Conservation (phyloP, 1,140 invertebrate species). For the Caenorhabditis tropicalis region DNA sequence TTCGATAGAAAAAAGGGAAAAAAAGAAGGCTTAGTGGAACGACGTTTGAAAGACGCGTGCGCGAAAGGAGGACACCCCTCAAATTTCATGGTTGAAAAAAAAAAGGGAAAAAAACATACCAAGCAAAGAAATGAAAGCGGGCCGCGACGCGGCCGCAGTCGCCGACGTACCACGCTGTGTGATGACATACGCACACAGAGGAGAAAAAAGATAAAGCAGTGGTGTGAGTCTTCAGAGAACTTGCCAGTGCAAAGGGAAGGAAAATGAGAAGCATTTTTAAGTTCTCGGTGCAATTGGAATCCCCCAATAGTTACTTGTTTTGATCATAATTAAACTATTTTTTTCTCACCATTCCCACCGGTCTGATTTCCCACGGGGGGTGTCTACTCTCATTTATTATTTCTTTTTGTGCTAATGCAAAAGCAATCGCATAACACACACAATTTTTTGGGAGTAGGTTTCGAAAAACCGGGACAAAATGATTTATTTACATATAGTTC, state of each 20-base stretch:
- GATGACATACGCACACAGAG: constrained; percentile 30
- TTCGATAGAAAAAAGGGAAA: not conserved
- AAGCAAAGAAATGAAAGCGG: not conserved
- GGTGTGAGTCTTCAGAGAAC: constrained; percentile 4
- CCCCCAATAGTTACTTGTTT: no score
- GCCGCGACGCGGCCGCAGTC: constrained; percentile 12
- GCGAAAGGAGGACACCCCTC: not conserved
- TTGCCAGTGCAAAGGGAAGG: not conserved
- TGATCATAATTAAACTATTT: no score
- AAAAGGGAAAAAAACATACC: constrained; percentile 20
- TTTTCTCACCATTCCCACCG: no score
- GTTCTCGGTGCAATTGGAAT: no score
- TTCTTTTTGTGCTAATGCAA: no score
- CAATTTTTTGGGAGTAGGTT: no score
- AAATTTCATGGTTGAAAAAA: not conserved
- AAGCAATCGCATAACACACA: no score
- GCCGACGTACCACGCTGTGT: constrained; percentile 25
- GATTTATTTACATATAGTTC: no score
- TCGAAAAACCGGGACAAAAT: no score
- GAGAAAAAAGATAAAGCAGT: constrained; percentile 28
- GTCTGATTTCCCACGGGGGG: no score
- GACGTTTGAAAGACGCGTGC: not conserved
- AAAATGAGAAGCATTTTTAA: constrained; percentile 6
- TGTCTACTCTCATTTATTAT: no score
- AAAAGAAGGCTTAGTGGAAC: not conserved